Evolutionary conservation across 2,113 vertebrate genomes (phyloP).

Genomic region (Passer domesticus): DNA sequence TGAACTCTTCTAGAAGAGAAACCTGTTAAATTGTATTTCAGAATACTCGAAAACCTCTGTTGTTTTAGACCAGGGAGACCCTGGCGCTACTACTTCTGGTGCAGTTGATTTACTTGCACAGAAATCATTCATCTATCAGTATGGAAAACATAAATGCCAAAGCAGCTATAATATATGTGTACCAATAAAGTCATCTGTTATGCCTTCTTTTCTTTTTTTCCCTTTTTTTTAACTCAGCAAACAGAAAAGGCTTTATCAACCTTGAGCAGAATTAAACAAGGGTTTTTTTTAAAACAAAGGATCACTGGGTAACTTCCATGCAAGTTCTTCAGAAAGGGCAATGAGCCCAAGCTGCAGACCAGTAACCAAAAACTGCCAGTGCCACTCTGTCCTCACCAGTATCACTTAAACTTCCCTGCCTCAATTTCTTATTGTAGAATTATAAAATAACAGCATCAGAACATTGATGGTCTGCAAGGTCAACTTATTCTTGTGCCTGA

Average conservation of each 20-base stretch:
- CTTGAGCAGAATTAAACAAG: constrained; percentile 57
- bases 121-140: constrained; percentile 71
- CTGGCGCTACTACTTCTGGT: constrained; percentile 19
- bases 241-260: constrained; percentile 51
- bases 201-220: neutral
- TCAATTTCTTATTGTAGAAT: neutral
- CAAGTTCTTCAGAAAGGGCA: neutral
- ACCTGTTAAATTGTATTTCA: constrained; percentile 30
- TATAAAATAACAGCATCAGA: neutral
- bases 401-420: neutral
- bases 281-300: constrained; percentile 13
- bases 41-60: constrained; percentile 44
- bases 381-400: neutral
- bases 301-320: neutral
- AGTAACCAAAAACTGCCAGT: neutral
- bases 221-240: neutral
- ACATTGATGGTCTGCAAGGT: neutral
- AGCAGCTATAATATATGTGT: constrained; percentile 65
- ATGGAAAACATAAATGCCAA: constrained; percentile 77
- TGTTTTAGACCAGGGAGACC: constrained; percentile 30
- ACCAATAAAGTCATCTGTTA: constrained; percentile 70
- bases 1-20: constrained; percentile 8
- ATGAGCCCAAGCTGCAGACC: neutral
- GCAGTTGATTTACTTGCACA: constrained; percentile 72
- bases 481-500: neutral